Conservation (phyloP, 2,888 invertebrate genomes). For the Gastracanthus pulcherrimus region DNA sequence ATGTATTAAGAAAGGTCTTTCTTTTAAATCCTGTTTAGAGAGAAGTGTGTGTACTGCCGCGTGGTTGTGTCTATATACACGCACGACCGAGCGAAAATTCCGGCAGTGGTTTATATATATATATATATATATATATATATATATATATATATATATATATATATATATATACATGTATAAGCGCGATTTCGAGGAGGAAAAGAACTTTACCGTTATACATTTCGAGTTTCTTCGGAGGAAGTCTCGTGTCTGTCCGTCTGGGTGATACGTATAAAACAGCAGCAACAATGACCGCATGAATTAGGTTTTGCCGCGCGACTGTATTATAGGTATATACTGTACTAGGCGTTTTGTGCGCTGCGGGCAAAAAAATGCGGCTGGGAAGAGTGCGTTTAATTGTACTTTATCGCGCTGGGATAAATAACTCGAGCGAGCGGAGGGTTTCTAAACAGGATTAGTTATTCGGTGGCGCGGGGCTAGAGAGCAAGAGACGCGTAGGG, state of each 20-base stretch:
- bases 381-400: conserved; percentile 13
- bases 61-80: no score
- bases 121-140: background rate
- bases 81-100: no score
- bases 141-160: background rate
- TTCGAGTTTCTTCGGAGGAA: background rate
- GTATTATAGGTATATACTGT: no score
- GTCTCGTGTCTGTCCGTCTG: background rate
- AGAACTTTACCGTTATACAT: conserved; percentile 15
- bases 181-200: background rate
- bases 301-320: background rate
- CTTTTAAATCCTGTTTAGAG: no score
- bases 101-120: no score
- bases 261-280: background rate
- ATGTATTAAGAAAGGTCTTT: no score
- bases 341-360: background rate
- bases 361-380: background rate
- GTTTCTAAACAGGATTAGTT: background rate
- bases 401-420: conserved; percentile 29
- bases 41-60: no score
- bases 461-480: background rate
- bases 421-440: background rate
- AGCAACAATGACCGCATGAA: conserved; percentile 15
- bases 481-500: no score
- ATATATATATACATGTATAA: background rate